Base-by-base conservation (phyloP, 2,113 vertebrate genomes). In the Melanerpes formicivorus region DNA sequence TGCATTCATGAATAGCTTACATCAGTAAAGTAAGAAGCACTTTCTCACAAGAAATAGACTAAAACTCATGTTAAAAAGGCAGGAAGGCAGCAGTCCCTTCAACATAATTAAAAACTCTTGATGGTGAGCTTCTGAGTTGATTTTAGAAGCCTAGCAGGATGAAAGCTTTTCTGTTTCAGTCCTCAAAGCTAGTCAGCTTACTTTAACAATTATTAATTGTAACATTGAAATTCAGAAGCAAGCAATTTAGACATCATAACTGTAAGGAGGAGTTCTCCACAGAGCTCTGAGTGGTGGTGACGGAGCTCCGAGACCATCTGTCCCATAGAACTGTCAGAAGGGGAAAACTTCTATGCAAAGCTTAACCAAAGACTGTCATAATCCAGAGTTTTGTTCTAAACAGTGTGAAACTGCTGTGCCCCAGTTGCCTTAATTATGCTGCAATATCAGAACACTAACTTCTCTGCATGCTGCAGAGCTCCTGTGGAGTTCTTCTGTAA, bases 91-190 rank as follows among this genome's bases (percentile, higher is more conserved):
- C 9, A 37, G 7, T 79, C 13, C 59, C 62, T 83, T 69, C 78
- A 96, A 70, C 48, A 73, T 87, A 94, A 90, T 88, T 89, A 80
- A 95, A 44, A 96, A 89, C 7, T 77, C 18, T 59, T 93, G 40
- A 82, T 67, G 66, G 21, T 90, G 73, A 87, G 18, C 4, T 83
- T 63, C 50, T 79, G 83, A 29, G 8, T 60, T 95, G 66, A 90
- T 91, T 86, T 95, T 84, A 84, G 56, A 95, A 91, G 37, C 90
- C 88, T 84, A n/a, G 9, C 22, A 76, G 15, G 16, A 90, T 18
- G 17, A 93, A 69, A 91, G 14, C 16, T 86, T 76, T 88, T 85
- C 25, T 88, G 86, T 97, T 93, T 79, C 18, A 79, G 77, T 71
- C 26, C 34, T 90, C 83, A 94, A 71, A 76, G 11, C n/a, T 76